A percentile compares a stretch with the other conserved stretches of the same genome.
phyloP scores from a whole-genome alignment of 2,113 vertebrate genomes.

The Corydoras sp. region DNA sequence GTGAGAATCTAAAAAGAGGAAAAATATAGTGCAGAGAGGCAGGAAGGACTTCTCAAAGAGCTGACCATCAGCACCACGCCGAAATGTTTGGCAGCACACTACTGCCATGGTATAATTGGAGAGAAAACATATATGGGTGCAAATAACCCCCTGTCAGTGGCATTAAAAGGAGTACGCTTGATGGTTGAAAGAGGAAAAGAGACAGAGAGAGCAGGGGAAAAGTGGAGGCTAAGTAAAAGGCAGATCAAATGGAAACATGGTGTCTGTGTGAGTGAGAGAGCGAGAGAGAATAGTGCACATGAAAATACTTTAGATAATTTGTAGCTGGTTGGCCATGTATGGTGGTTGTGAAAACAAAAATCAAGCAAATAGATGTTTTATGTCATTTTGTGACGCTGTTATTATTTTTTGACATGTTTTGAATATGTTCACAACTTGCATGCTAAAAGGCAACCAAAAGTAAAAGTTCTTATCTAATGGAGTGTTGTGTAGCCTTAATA shows the following conservation, averaged over 20 bases:
- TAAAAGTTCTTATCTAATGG: slow-evolving; percentile 22
- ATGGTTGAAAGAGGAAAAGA: slow-evolving; percentile 63
- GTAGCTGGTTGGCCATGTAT: slow-evolving; percentile 45
- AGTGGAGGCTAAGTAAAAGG: slow-evolving; percentile 66
- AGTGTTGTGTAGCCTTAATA: slow-evolving; percentile 20
- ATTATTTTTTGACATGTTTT: slow-evolving; percentile 41
- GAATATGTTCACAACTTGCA: slow-evolving; percentile 53
- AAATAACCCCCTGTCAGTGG: slow-evolving; percentile 77
- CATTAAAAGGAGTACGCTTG: slow-evolving; percentile 71
- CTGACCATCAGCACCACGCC: slow-evolving; percentile 66
- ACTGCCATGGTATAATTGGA: slow-evolving; percentile 74
- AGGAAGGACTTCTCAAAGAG: slow-evolving; percentile 72
- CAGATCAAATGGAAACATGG: slow-evolving; percentile 62
- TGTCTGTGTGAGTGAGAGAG: slow-evolving; percentile 28
- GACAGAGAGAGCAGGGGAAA: slow-evolving; percentile 51
- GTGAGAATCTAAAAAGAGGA: slow-evolving; percentile 69
- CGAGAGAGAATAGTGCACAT: slow-evolving; percentile 36
- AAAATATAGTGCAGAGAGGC: slow-evolving; percentile 69
- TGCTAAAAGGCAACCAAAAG: slow-evolving; percentile 42
- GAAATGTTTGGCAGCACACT: slow-evolving; percentile 64
- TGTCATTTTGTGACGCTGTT: slow-evolving; percentile 30
- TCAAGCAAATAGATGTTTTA: slow-evolving; percentile 24
- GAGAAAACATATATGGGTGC: slow-evolving; percentile 77
- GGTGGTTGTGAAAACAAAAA: slow-evolving; percentile 50
- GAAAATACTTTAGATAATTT: slow-evolving; percentile 68